Evolutionary conservation across 1,140 invertebrate genomes (phyloP).

Genomic region (Heliconius himera): DNA sequence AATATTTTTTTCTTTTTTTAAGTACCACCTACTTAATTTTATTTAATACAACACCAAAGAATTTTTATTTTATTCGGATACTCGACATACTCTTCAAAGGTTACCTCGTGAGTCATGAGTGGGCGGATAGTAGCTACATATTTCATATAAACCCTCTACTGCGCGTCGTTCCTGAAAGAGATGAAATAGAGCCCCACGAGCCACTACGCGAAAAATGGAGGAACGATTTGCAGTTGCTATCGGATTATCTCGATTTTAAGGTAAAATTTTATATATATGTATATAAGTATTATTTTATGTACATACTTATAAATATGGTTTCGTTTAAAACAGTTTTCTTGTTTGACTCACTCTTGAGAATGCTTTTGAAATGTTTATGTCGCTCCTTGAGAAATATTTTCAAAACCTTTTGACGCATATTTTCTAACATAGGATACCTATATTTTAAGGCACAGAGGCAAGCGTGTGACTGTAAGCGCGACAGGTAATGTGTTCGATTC

Average conservation of each 20-base stretch:
- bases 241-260: conserved; percentile 84
- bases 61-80: not conserved
- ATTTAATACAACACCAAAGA: not conserved
- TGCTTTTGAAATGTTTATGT: not conserved
- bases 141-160: conserved; percentile 81
- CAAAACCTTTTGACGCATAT: not conserved
- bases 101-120: conserved; percentile 81
- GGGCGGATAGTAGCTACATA: conserved; percentile 80
- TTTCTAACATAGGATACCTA: not conserved
- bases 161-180: conserved; percentile 61
- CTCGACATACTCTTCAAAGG: conserved; percentile 53
- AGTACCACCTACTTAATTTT: not conserved
- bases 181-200: conserved; percentile 70
- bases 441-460: no score
- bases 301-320: not conserved
- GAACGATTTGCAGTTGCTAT: conserved; percentile 82
- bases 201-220: conserved; percentile 78
- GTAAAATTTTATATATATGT: conserved; percentile 54
- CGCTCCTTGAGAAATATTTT: conserved; percentile 1
- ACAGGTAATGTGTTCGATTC: no score
- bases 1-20: not conserved
- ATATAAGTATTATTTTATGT: not conserved
- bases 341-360: not conserved
- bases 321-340: not conserved
- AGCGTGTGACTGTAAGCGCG: no score